A percentile compares a stretch with the other conserved stretches of the same genome.
Evolutionary conservation across 2,113 vertebrate species (phyloP).

Genomic region (Azemiops feae): DNA sequence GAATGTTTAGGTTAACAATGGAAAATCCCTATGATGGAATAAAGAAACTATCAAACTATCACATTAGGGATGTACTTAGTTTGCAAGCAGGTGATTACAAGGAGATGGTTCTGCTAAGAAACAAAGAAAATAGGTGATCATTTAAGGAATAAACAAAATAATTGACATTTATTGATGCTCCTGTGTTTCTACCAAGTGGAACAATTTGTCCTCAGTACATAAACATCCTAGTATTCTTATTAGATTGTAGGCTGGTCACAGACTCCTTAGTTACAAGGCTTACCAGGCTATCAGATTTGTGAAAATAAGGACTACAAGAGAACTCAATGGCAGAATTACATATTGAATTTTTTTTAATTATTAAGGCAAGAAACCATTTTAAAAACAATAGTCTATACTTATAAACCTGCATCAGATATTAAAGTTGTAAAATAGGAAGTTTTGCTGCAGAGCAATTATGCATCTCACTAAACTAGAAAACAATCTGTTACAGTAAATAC

Average conservation of each 20-base stretch:
- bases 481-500: neutral
- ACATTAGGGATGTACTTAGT: neutral
- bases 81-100: neutral
- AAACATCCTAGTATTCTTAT: neutral
- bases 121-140: neutral
- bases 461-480: neutral
- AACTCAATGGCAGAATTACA: neutral
- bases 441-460: neutral
- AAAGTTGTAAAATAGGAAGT: neutral
- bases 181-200: neutral
- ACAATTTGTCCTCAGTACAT: neutral
- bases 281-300: neutral
- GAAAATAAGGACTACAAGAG: fast-evolving
- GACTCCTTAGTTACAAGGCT: fast-evolving
- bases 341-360: neutral
- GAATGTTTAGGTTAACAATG: slow-evolving; percentile 22
- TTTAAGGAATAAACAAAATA: slow-evolving; percentile 5
- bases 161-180: neutral
- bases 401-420: neutral
- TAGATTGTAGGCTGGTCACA: neutral
- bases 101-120: neutral
- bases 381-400: neutral
- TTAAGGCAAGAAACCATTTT: neutral
- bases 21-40: slow-evolving; percentile 41
- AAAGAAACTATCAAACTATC: slow-evolving; percentile 9